Conservation (phyloP, 2,888 invertebrate species). For the Autographa pulchrina region DNA sequence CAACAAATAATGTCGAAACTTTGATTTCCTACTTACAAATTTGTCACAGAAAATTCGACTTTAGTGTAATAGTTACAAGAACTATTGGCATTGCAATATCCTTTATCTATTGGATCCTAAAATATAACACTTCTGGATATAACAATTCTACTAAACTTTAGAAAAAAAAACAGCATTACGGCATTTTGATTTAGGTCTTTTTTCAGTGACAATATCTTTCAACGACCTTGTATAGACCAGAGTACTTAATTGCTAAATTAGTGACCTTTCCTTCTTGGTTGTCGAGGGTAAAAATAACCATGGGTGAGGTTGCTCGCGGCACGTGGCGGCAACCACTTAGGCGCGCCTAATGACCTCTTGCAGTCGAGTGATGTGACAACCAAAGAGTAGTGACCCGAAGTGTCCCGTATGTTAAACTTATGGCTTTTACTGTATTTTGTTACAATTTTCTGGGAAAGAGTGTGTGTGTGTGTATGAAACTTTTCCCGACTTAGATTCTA, state of each 20-base stretch:
- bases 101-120: no score
- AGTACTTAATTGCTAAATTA: constrained; percentile 8
- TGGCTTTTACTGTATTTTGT: not conserved
- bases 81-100: no score
- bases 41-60: no score
- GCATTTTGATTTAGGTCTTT: not conserved
- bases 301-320: constrained; percentile 27
- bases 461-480: not conserved
- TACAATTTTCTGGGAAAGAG: not conserved
- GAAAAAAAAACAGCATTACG: not conserved
- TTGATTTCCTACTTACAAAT: no score
- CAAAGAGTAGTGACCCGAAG: constrained; percentile 37
- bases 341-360: constrained; percentile 54
- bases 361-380: constrained; percentile 51
- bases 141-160: no score
- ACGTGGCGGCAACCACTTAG: constrained; percentile 56
- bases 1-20: no score
- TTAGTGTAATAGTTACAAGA: no score
- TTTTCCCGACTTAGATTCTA: no score
- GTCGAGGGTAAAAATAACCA: constrained; percentile 39
- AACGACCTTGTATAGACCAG: not conserved
- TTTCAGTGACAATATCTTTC: not conserved
- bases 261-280: constrained; percentile 25
- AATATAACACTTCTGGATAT: no score
- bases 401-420: constrained; percentile 14